Evolutionary conservation across 2,888 invertebrate species (phyloP), one percentile per base, ranked within the genome.

Genomic region (Sycophila texana): DNA sequence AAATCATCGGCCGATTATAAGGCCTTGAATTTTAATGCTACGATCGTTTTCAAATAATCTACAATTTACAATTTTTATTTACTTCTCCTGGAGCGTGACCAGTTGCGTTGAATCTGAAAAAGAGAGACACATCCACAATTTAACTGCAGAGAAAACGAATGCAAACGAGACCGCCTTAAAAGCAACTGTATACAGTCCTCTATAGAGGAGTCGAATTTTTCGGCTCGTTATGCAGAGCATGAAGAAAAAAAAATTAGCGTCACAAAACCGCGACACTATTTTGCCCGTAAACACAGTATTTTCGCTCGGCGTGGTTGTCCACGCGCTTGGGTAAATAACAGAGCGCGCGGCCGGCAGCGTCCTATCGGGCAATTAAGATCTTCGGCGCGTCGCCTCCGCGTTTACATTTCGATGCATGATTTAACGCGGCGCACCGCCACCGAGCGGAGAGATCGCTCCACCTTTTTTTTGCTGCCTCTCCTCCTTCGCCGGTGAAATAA

Each of bases 311-410:
- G 39, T 7, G 10, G 39, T 39, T 39, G 39, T 39, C 39, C 39
- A 39, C 39, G 39, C 26, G 53, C 61, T 0, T 16, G n/a, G 53
- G 49, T 55, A 57, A 71, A 71, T 65, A 51, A 51, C 22, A 20
- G 14, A 58, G 58, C n/a, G n/a, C 30, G 26, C 53, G 30, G n/a
- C 18, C 60, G 67, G n/a, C 20, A 13, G 26, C 30, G 51, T 22
- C 55, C 65, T 88, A 88, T 88, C 88, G 83, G 84, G 86, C 79
- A 88, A 88, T 88, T 88, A 88, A 84, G 87, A 88, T 88, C 88
- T 86, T 79, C 60, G 72, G 57, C 74, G 77, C 18, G 73, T 49
- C 60, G 26, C 30, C 63, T 61, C 65, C 30, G 13, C 80, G 84
- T 86, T 86, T 85, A 82, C 83, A 83, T 84, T 84, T 74, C 84